phyloP scores from a whole-genome alignment of 2,113 vertebrate species.

The Otis tarda region DNA sequence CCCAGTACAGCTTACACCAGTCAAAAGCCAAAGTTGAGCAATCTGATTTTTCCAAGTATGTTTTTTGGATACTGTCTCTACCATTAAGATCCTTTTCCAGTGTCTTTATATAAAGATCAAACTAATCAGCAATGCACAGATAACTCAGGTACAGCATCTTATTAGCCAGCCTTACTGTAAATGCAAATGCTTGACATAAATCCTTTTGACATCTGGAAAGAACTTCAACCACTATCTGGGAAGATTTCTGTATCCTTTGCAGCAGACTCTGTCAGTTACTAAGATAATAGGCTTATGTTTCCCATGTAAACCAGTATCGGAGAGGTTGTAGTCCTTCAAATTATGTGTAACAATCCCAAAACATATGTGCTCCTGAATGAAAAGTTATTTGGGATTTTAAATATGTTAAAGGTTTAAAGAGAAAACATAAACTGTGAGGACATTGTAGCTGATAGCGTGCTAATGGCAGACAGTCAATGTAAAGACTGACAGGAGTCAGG shows the following conservation, averaged over 20 bases:
- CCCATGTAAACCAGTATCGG: fast-evolving
- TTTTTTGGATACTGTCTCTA: not conserved
- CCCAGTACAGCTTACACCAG: not conserved
- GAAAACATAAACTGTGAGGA: not conserved
- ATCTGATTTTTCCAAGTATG: not conserved
- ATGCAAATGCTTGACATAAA: not conserved
- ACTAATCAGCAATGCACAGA: not conserved
- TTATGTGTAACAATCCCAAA: not conserved
- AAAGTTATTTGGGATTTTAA: not conserved
- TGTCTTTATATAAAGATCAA: not conserved
- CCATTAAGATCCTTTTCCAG: not conserved
- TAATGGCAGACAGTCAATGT: not conserved
- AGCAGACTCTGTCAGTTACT: not conserved
- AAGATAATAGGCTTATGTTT: fast-evolving
- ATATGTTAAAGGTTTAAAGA: not conserved
- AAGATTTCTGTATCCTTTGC: not conserved
- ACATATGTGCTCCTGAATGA: not conserved
- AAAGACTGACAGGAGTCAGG: not conserved
- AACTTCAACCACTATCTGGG: not conserved
- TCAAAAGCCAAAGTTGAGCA: not conserved
- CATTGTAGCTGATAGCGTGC: not conserved
- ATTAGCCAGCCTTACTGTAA: not conserved
- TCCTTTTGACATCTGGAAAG: not conserved
- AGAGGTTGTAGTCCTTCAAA: not conserved
- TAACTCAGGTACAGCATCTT: not conserved